Percentiles rank a stretch among this genome's conserved stretches.
Conservation (phyloP, 2,113 vertebrate genomes). For the Sisor rabdophorus region DNA sequence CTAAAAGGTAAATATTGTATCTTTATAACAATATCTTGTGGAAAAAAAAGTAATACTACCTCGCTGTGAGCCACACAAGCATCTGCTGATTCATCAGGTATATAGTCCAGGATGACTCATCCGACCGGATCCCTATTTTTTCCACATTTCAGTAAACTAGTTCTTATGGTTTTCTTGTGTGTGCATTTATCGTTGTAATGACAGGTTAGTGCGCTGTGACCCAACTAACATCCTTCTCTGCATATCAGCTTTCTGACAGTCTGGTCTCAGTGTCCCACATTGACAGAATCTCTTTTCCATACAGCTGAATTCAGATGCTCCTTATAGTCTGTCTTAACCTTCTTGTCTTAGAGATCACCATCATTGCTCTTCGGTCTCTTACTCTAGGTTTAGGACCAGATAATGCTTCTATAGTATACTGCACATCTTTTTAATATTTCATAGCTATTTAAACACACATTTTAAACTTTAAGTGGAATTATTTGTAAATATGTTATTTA, state of each 20-base stretch:
- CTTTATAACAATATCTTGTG: too few relatives aligned
- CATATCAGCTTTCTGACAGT: not conserved
- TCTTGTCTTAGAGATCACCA: not conserved
- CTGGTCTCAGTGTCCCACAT: not conserved
- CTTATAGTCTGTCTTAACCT: not conserved
- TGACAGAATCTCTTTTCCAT: not conserved
- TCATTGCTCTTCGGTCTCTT: too few relatives aligned
- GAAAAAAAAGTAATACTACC: not conserved
- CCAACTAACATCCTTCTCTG: not conserved
- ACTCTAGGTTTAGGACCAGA: not conserved
- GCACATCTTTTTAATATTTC: not conserved
- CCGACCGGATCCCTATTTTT: slow-evolving; percentile 9
- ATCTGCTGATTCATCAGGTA: not conserved
- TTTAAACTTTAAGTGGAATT: not conserved
- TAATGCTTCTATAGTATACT: not conserved
- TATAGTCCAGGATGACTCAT: slow-evolving; percentile 7
- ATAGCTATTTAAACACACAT: not conserved
- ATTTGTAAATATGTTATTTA: not conserved
- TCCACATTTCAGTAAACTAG: slow-evolving; percentile 13
- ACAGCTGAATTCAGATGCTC: not conserved
- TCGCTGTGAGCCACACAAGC: not conserved
- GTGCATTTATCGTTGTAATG: slow-evolving; percentile 25
- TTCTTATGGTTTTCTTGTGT: slow-evolving; percentile 15
- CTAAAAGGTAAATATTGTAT: too few relatives aligned
- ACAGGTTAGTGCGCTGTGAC: slow-evolving; percentile 14